Conservation (phyloP, 1,140 invertebrate species). For the Calliopsis andreniformis region DNA sequence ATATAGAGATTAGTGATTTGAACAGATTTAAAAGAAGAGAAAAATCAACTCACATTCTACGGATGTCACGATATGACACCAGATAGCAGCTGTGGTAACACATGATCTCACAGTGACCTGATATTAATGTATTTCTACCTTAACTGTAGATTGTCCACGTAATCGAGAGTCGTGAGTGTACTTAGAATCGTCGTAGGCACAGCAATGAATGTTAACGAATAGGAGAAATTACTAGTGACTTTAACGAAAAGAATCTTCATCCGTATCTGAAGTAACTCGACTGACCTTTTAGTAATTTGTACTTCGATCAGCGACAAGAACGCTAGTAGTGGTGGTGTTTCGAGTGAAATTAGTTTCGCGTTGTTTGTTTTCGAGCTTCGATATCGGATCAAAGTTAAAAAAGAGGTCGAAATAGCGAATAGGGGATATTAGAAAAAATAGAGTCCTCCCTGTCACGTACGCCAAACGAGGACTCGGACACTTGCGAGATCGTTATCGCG, state of each 20-base stretch:
- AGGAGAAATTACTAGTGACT: background rate
- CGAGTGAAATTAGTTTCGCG: too few relatives aligned
- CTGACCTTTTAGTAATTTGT: background rate
- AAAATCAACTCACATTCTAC: too few relatives aligned
- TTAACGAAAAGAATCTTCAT: background rate
- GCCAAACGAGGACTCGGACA: background rate
- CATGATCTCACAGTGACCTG: too few relatives aligned
- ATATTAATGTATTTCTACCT: too few relatives aligned
- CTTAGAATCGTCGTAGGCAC: constrained; percentile 22
- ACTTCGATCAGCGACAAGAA: too few relatives aligned
- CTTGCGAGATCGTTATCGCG: constrained; percentile 9
- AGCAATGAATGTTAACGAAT: constrained; percentile 15
- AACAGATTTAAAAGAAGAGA: too few relatives aligned
- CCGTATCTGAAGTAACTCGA: background rate
- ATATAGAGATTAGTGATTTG: too few relatives aligned
- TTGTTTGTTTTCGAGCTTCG: too few relatives aligned
- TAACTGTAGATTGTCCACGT: constrained; percentile 14
- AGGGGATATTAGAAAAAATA: background rate
- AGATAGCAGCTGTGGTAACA: too few relatives aligned
- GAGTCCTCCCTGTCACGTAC: background rate
- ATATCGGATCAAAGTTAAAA: background rate
- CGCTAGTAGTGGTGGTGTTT: too few relatives aligned
- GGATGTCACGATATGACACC: too few relatives aligned
- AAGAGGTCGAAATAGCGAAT: background rate
- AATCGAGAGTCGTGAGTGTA: constrained; percentile 9